Evolutionary conservation across 2,113 vertebrate species (phyloP).

Genomic region (Telmatochromis sp.): DNA sequence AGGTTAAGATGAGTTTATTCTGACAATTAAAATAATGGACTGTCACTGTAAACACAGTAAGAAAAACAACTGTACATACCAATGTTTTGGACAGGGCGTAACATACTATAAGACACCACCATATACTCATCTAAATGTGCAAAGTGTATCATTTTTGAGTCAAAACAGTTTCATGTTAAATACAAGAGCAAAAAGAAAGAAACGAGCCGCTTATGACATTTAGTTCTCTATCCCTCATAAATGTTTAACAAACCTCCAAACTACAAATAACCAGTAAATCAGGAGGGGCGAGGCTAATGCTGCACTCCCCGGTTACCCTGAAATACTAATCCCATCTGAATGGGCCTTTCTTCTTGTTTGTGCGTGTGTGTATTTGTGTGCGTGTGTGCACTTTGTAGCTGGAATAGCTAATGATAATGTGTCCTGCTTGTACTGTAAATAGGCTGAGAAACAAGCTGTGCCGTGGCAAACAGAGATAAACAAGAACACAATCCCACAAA

Average conservation of each 20-base stretch:
- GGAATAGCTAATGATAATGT: conserved; percentile 18
- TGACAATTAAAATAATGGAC: not conserved
- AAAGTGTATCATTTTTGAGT: not conserved
- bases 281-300: not conserved
- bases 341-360: not conserved
- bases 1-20: no score
- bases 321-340: not conserved
- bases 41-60: accelerated
- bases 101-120: not conserved
- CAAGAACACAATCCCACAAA: not conserved
- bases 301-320: not conserved
- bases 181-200: not conserved
- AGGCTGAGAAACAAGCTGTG: conserved; percentile 18
- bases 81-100: not conserved
- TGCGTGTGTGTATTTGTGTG: not conserved
- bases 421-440: conserved; percentile 2
- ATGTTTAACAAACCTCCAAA: not conserved
- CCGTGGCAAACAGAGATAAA: conserved; percentile 13
- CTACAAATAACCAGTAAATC: not conserved
- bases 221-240: not conserved
- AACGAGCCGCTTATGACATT: not conserved
- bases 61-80: accelerated
- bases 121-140: not conserved
- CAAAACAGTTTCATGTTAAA: not conserved
- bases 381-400: not conserved